Conservation (phyloP, 2,888 invertebrate genomes). For the Callosobruchus maculatus region DNA sequence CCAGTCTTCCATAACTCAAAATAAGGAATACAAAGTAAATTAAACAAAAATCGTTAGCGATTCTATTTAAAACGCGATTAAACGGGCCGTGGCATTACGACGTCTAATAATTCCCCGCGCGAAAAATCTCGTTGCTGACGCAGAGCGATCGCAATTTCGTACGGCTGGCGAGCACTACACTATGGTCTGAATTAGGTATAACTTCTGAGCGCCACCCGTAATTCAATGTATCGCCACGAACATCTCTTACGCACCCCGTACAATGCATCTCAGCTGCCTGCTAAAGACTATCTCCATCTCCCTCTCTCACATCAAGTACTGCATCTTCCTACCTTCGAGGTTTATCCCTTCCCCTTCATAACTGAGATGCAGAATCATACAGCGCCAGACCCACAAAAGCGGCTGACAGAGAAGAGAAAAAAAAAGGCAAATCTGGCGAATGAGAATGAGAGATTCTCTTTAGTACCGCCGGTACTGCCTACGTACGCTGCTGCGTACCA, state of each 20-base stretch:
- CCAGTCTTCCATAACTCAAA: too few relatives aligned
- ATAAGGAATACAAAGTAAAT: too few relatives aligned
- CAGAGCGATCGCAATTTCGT: too few relatives aligned
- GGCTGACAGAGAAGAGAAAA: background rate
- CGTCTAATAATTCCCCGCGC: too few relatives aligned
- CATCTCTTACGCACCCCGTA: background rate
- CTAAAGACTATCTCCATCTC: background rate
- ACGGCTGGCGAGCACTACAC: too few relatives aligned
- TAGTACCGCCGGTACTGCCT: background rate
- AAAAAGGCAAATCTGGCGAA: background rate
- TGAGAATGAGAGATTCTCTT: background rate
- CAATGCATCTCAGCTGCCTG: background rate
- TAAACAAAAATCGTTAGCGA: too few relatives aligned
- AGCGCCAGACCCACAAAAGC: background rate
- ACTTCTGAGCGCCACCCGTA: too few relatives aligned
- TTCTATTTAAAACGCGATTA: too few relatives aligned
- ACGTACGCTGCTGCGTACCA: too few relatives aligned
- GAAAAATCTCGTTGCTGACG: too few relatives aligned
- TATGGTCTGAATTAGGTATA: too few relatives aligned
- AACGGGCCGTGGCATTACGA: too few relatives aligned
- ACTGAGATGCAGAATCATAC: background rate
- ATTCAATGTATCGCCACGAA: background rate
- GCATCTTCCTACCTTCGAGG: background rate
- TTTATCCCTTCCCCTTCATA: background rate
- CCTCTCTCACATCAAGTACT: background rate